Evolutionary conservation across 2,797 vertebrate species (phyloP), one percentile per base, ranked within the genome.

Genomic region (Thalassophryne amazonica): DNA sequence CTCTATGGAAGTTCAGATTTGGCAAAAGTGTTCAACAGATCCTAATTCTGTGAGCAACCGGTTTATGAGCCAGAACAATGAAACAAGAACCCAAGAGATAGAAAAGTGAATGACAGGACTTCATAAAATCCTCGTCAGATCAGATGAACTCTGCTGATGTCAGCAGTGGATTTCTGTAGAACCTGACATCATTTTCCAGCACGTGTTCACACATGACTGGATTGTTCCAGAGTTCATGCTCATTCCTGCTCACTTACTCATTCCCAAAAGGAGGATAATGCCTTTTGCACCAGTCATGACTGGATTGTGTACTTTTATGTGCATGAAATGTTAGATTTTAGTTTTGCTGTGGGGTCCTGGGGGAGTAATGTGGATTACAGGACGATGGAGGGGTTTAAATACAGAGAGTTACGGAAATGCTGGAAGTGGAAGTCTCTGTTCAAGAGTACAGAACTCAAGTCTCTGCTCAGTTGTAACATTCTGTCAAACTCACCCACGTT

Each of bases 291-390:
- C 51, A 72, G 73, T 58, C 49, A 34, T 50, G 3, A 56, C 39
- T 60, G 34, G 19, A 48, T 47, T 5, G 29, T 49, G 28, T 18
- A 7, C 60, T 60, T 68, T 20, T 32, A 41, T 68, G 18, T 58
- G 60, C 63, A 25, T 31, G 60, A 56, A 73, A 80, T 55, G 37
- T 62, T 54, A 37, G 52, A 68, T 69, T 52, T 69, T 49, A 42
- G 13, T 75, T 68, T 58, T 46, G n/a, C 31, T 21, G 53, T 28
- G 34, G 66, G 51, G 58, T 61, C 57, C 12, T 2, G 19, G 34
- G 34, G 54, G 46, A n/a, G n/a, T 63, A 34, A 24, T 31, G 20
- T 27, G 59, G 70, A 83, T 85, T 81, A 86, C 51, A 70, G 62
- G 55, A 18, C 35, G 10, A 59, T 34, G 15, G 60, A 42, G 13